phyloP scores from a whole-genome alignment of 2,797 vertebrate species.

The Xenops minutus region DNA sequence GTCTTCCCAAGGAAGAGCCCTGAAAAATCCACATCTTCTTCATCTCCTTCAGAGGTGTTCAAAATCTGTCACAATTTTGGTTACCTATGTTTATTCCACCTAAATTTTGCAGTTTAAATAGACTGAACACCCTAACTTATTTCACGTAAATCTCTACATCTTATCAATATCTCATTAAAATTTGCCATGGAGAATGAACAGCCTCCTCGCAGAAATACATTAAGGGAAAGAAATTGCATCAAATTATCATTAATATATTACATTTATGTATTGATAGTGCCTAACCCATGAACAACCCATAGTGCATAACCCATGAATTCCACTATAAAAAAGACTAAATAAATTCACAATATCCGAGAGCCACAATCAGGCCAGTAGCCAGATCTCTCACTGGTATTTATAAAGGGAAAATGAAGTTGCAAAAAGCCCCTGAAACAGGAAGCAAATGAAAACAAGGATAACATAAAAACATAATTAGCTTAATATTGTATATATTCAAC shows the following conservation, averaged over 20 bases:
- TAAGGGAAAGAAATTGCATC: background rate
- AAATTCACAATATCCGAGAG: background rate
- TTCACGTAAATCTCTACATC: background rate
- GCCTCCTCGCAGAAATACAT: background rate
- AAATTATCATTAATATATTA: background rate
- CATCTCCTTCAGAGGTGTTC: background rate
- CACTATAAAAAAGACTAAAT: background rate
- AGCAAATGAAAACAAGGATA: background rate
- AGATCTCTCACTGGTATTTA: background rate
- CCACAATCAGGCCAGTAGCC: background rate
- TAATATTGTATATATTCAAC: background rate
- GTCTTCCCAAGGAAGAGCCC: background rate
- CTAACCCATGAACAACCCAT: background rate
- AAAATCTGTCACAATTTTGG: background rate
- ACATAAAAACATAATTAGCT: background rate
- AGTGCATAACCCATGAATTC: background rate
- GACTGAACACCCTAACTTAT: background rate
- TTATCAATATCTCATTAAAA: background rate
- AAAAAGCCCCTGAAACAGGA: fast-evolving
- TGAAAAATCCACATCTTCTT: background rate
- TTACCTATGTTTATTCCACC: background rate
- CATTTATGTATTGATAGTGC: background rate
- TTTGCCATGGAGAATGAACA: background rate
- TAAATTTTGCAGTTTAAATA: background rate
- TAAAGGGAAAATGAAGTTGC: background rate